Percentiles rank a stretch among this genome's conserved stretches.
phyloP scores from a whole-genome alignment of 2,888 invertebrate genomes.

The Tachina lurida region DNA sequence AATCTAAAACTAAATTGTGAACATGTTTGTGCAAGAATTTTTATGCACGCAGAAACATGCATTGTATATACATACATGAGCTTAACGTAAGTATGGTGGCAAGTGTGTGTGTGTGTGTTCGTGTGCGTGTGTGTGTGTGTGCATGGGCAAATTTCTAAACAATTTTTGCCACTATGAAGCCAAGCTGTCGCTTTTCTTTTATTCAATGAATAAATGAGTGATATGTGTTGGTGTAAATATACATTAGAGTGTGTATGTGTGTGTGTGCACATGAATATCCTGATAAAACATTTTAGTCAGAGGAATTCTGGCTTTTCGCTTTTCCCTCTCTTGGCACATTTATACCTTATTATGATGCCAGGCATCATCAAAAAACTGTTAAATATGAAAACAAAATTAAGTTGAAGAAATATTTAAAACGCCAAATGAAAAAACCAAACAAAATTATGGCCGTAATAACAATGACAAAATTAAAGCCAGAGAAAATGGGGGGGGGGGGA shows the following conservation, averaged over 20 bases:
- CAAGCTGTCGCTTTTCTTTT: conserved; percentile 43
- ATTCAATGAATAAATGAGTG: conserved; percentile 34
- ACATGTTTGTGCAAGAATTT: conserved; percentile 31
- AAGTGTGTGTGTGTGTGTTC: background rate
- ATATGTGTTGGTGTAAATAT: background rate
- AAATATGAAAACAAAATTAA: conserved; percentile 41
- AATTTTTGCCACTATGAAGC: conserved; percentile 59
- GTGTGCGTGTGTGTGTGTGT: background rate
- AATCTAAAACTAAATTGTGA: conserved; percentile 49
- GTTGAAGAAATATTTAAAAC: conserved; percentile 50
- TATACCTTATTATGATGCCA: conserved; percentile 18
- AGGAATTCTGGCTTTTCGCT: background rate
- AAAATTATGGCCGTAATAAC: conserved; percentile 66
- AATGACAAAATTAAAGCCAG: conserved; percentile 53
- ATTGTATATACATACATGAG: background rate
- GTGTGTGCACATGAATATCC: background rate
- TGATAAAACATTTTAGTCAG: background rate
- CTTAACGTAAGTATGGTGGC: background rate
- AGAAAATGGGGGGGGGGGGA: no score
- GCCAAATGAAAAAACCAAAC: conserved; percentile 59
- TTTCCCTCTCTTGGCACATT: background rate
- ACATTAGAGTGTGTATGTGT: background rate
- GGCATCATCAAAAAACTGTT: conserved; percentile 23
- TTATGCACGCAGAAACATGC: background rate
- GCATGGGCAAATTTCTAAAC: conserved; percentile 25